These are phyloP conservation scores for Eciton burchellii DNA, from an alignment of 1,140 invertebrate species.

Conservation along the genomic window DNA sequence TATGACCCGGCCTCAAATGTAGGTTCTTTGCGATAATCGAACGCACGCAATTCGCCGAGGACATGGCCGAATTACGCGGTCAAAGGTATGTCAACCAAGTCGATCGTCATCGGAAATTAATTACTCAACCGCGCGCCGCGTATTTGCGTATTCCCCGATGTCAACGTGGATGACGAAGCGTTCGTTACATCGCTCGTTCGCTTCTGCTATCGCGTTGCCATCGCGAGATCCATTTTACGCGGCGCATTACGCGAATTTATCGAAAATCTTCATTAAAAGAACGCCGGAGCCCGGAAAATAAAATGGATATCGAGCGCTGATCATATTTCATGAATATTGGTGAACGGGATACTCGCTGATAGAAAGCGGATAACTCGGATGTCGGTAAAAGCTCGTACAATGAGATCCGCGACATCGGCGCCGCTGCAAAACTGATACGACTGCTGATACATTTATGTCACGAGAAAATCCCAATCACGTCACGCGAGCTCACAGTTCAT, in stretches of 20 bases:
- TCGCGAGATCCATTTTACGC: no score
- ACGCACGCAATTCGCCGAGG: constrained; percentile 50
- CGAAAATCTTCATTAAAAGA: neutral
- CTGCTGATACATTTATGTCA: constrained; percentile 4
- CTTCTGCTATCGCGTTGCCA: neutral
- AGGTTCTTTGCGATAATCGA: constrained; percentile 48
- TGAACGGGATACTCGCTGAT: no score
- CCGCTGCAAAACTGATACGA: constrained; percentile 13
- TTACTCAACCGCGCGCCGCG: constrained; percentile 34
- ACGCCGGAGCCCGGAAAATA: neutral
- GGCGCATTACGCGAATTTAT: neutral
- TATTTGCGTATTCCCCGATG: constrained; percentile 33
- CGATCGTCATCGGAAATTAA: constrained; percentile 59
- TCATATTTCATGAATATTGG: no score
- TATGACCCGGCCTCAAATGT: constrained; percentile 44
- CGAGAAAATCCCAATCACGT: constrained; percentile 36
- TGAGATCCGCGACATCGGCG: constrained; percentile 13
- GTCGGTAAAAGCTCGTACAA: neutral
- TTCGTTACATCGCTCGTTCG: neutral
- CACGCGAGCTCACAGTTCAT: constrained; percentile 49
- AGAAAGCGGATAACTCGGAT: no score
- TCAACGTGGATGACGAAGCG: constrained; percentile 18
- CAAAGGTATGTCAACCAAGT: constrained; percentile 49
- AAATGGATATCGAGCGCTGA: no score
- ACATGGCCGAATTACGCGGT: constrained; percentile 31